These are phyloP conservation scores for Tryphoninae sp. DNA, from an alignment of 2,888 invertebrate genomes.

Conservation along the genomic window DNA sequence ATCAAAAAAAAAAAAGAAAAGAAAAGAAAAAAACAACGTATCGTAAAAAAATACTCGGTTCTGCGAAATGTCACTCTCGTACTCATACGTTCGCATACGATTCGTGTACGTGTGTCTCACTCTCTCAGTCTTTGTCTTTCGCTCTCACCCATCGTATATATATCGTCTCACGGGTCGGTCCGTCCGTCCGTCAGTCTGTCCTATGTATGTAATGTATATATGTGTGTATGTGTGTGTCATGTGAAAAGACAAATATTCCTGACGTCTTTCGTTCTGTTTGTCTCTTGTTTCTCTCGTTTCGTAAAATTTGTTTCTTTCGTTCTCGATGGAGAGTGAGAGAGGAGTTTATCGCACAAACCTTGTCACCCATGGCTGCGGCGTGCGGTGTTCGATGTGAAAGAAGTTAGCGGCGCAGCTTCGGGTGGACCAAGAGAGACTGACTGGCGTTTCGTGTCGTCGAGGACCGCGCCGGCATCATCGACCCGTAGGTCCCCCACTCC, in stretches of 20 bases:
- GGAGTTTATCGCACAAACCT: constrained; percentile 77
- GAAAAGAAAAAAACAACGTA: neutral
- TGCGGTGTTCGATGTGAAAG: constrained; percentile 83
- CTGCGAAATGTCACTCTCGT: constrained; percentile 13
- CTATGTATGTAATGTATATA: neutral
- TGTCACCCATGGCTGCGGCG: constrained; percentile 82
- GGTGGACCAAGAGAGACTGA: constrained; percentile 84
- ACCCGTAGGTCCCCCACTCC: constrained; percentile 85
- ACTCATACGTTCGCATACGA: constrained; percentile 25
- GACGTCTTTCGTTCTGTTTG: constrained; percentile 23
- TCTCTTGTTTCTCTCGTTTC: constrained; percentile 50
- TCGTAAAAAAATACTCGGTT: neutral
- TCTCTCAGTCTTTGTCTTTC: neutral
- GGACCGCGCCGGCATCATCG: constrained; percentile 82
- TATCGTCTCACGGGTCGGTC: constrained; percentile 12
- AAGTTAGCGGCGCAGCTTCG: constrained; percentile 85
- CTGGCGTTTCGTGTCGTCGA: constrained; percentile 78
- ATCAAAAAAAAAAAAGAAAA: neutral
- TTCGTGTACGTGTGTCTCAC: constrained; percentile 7
- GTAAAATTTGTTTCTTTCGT: constrained; percentile 34
- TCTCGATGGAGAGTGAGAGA: constrained; percentile 66
- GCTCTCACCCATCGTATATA: constrained; percentile 12
- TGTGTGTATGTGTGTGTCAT: neutral
- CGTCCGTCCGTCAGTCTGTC: constrained; percentile 34
- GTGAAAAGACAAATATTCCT: constrained; percentile 15